A percentile compares a stretch with the other conserved stretches of the same genome.
These are phyloP conservation scores for Arothron firmamentum DNA, from an alignment of 2,113 vertebrate species.

Conservation along the genomic window DNA sequence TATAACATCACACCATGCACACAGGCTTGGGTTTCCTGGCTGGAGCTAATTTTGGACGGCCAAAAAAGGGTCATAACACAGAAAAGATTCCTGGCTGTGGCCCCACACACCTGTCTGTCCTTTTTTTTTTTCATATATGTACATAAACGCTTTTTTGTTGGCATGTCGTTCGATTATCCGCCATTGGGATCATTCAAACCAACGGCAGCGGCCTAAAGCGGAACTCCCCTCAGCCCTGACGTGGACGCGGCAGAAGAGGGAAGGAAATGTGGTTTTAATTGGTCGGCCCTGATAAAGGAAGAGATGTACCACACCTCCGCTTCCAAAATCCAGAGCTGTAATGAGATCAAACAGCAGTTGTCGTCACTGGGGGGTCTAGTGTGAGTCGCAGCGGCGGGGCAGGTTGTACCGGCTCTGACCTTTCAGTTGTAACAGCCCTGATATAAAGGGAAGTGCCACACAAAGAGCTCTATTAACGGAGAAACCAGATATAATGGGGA, in stretches of 20 bases:
- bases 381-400: conserved; percentile 29
- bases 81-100: conserved; percentile 26
- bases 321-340: conserved; percentile 7
- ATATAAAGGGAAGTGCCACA: conserved; percentile 65
- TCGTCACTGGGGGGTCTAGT: conserved; percentile 15
- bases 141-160: too few species aligned
- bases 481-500: conserved; percentile 71
- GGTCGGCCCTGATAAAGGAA: too few species aligned
- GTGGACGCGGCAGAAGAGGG: too few species aligned
- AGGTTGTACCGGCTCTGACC: conserved; percentile 63
- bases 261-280: too few species aligned
- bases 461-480: conserved; percentile 73
- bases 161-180: neutral
- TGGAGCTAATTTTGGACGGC: conserved; percentile 34
- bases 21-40: conserved; percentile 11
- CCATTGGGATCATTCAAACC: neutral
- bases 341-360: conserved; percentile 10
- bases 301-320: neutral
- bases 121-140: neutral
- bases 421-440: conserved; percentile 65
- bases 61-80: conserved; percentile 39
- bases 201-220: too few species aligned
- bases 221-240: too few species aligned
- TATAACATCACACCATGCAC: conserved; percentile 37
- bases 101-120: conserved; percentile 4